Conservation (phyloP, 2,888 invertebrate genomes). For the Fragum sueziense region DNA sequence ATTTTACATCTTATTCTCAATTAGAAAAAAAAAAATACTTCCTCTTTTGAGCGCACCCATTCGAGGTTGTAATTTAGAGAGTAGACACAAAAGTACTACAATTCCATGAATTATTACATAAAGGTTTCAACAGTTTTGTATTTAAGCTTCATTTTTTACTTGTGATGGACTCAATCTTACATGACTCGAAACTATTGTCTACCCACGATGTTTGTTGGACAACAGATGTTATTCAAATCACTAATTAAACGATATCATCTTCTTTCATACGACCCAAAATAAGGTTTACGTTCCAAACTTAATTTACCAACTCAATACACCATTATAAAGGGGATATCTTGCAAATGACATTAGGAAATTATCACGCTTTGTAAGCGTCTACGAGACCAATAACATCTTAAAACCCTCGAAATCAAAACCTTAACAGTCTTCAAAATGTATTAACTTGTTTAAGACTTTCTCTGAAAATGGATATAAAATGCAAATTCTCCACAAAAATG, state of each 20-base stretch:
- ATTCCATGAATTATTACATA: too few relatives aligned
- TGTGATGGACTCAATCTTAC: too few relatives aligned
- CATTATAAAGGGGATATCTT: conserved; percentile 14
- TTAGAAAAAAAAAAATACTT: too few relatives aligned
- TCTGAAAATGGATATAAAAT: too few relatives aligned
- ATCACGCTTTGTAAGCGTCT: conserved; percentile 15
- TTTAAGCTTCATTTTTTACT: too few relatives aligned
- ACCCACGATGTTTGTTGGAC: neutral
- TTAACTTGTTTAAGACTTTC: too few relatives aligned
- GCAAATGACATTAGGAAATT: conserved; percentile 19
- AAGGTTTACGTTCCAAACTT: conserved; percentile 11
- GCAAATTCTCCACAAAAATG: too few relatives aligned
- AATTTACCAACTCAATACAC: conserved; percentile 17
- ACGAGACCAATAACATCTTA: conserved; percentile 7
- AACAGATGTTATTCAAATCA: conserved; percentile 15
- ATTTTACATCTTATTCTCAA: too few relatives aligned
- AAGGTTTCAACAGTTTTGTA: too few relatives aligned
- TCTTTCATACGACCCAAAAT: conserved; percentile 4
- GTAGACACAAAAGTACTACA: too few relatives aligned
- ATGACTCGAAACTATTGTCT: neutral
- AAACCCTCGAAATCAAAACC: neutral
- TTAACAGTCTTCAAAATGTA: neutral
- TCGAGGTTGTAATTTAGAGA: too few relatives aligned
- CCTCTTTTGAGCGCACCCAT: too few relatives aligned
- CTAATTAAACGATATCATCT: conserved; percentile 16